These are phyloP conservation scores for Hemithea aestivaria DNA, from an alignment of 2,888 invertebrate species.

Conservation along the genomic window DNA sequence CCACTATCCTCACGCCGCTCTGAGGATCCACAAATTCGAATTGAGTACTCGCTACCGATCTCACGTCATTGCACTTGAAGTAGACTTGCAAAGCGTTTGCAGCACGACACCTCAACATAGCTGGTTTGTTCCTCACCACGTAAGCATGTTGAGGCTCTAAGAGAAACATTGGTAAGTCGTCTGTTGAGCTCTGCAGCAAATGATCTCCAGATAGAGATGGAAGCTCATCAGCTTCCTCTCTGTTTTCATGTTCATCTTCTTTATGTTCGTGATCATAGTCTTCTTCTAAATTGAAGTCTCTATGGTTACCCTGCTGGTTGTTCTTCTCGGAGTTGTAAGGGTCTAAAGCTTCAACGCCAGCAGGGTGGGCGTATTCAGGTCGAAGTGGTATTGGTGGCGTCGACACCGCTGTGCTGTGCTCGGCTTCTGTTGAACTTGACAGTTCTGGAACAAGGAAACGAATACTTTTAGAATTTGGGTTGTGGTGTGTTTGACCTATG, in stretches of 20 bases:
- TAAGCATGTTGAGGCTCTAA: conserved; percentile 92
- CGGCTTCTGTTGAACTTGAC: conserved; percentile 57
- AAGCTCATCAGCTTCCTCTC: conserved; percentile 72
- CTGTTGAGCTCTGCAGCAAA: conserved; percentile 77
- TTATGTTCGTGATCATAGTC: conserved; percentile 72
- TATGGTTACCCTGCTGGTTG: conserved; percentile 55
- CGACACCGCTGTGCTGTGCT: conserved; percentile 50
- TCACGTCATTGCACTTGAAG: conserved; percentile 93
- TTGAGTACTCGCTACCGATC: conserved; percentile 83
- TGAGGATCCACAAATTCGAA: conserved; percentile 94
- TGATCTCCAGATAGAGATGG: conserved; percentile 71
- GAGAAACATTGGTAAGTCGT: conserved; percentile 90
- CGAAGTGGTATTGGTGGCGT: conserved; percentile 62
- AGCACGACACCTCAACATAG: conserved; percentile 92
- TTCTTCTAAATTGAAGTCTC: conserved; percentile 71
- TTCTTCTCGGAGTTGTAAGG: conserved; percentile 73
- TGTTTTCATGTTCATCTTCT: conserved; percentile 67
- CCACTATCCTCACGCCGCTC: conserved; percentile 91
- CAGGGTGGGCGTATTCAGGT: conserved; percentile 72
- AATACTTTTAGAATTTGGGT: too few species aligned
- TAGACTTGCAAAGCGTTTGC: conserved; percentile 92
- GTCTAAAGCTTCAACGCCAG: conserved; percentile 68
- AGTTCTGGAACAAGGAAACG: conserved; percentile 58
- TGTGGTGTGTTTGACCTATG: too few species aligned
- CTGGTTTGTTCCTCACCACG: conserved; percentile 94